Conservation (phyloP, 2,888 invertebrate genomes). For the Theretra japonica region DNA sequence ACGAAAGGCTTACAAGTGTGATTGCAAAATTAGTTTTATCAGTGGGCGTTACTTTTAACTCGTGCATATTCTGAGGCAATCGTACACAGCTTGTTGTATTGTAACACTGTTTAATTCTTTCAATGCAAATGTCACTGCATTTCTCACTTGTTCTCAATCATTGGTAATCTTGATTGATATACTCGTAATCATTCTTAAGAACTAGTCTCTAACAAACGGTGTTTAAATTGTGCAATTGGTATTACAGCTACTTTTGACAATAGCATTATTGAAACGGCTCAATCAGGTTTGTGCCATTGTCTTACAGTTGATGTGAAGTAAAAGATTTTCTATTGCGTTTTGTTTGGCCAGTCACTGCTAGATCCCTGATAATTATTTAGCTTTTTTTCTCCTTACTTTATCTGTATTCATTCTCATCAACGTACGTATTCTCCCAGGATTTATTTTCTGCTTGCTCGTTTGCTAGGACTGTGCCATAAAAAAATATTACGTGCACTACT, state of each 20-base stretch:
- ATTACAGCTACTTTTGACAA: not conserved
- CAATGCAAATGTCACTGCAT: slow-evolving; percentile 19
- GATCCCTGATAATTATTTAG: no score
- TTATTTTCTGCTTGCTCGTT: no score
- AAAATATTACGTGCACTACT: not conserved
- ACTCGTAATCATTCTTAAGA: slow-evolving; percentile 14
- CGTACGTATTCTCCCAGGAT: no score
- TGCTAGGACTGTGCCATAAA: no score
- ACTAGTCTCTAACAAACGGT: not conserved
- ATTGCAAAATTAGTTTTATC: not conserved
- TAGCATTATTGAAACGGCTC: not conserved
- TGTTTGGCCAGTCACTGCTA: no score
- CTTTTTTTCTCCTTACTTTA: no score
- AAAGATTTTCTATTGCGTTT: no score
- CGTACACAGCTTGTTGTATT: not conserved
- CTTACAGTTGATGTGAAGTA: no score
- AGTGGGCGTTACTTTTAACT: not conserved
- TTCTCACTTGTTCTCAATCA: slow-evolving; percentile 9
- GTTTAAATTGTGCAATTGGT: slow-evolving; percentile 5
- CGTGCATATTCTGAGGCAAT: not conserved
- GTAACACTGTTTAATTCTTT: not conserved
- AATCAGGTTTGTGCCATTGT: no score
- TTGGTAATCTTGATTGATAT: slow-evolving; percentile 11
- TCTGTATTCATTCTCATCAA: no score
- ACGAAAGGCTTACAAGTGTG: not conserved